Evolutionary conservation across 2,888 invertebrate species (phyloP).

Genomic region (Rambutsinella grinnellia): DNA sequence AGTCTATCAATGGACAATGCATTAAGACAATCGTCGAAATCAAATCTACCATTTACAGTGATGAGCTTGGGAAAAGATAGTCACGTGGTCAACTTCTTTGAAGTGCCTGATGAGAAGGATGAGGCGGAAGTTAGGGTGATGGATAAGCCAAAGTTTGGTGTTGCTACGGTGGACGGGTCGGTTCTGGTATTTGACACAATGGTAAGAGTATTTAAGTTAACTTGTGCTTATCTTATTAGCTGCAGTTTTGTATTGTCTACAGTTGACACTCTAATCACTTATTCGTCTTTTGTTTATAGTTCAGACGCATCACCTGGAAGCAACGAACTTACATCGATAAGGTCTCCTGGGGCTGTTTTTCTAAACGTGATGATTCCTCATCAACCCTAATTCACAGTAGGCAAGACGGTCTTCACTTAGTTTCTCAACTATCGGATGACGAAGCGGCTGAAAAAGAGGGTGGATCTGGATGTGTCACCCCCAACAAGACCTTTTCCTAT

Average conservation of each 20-base stretch:
- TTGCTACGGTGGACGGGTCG: constrained; percentile 32
- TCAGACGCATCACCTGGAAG: constrained; percentile 31
- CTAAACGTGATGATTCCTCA: constrained; percentile 9
- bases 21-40: constrained; percentile 1
- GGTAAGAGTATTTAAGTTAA: no score
- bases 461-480: neutral
- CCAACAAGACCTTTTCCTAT: constrained; percentile 18
- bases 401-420: constrained; percentile 21
- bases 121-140: neutral
- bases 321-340: constrained; percentile 14
- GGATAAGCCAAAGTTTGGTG: constrained; percentile 26
- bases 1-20: constrained; percentile 1
- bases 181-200: constrained; percentile 33
- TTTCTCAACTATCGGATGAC: neutral
- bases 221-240: no score
- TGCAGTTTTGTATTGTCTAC: neutral
- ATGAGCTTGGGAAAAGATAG: constrained; percentile 15
- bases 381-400: constrained; percentile 34
- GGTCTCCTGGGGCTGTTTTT: constrained; percentile 27
- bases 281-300: constrained; percentile 7
- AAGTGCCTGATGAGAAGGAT: constrained; percentile 11
- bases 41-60: constrained; percentile 31
- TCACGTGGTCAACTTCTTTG: constrained; percentile 25
- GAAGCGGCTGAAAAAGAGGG: neutral
- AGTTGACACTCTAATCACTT: neutral